Base-by-base conservation (phyloP, 92 coral and sea anemone species). In the Meandrina meandrites region DNA sequence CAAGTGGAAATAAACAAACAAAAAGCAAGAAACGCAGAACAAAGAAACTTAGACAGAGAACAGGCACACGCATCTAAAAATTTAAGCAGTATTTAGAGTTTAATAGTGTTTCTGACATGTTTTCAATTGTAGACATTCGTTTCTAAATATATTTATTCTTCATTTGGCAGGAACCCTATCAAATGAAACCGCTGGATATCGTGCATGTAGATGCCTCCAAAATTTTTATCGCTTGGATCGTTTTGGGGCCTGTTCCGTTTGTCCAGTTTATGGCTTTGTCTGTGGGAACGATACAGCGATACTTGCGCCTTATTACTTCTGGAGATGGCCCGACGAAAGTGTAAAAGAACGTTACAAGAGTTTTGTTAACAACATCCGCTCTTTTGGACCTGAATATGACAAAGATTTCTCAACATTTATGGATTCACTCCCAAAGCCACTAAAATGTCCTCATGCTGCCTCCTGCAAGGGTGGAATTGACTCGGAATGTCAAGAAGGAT, bases 191-290 rank as follows among this genome's bases (percentile, higher is more conserved):
- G 71, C 71, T 64, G 71, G 71, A 1, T 64, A 22, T 22, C 73
- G 86, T 37, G 92, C 92, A 22, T 89, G 92, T 70, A 68, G 64
- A 28, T 89, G 92, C 42, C 85, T 89, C 18, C 15, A 9, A 16
- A 80, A 56, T 30, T 89, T 89, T 48, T 85, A 89, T 82, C 86
- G 92, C 79, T 81, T 89, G 15, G 56, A 89, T 64, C 91, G 91
- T 58, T 89, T 89, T 78, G 91, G 88, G 18, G 54, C 75, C 5
- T 89, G 92, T 62, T 32, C 19, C 4, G 56, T 89, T 18, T 89
- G 92, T 80, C 89, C 92, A 40, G 24, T 16, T 22, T 32, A 85
- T n/a, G 89, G 75, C 31, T 50, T 73, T 8, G 79, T 48, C 73
- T 89, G 92, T 71, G 84, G 58, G 22, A 57, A 84, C 56, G 92